Conservation (phyloP, 2,797 vertebrate genomes). For the Selene dorsalis region DNA sequence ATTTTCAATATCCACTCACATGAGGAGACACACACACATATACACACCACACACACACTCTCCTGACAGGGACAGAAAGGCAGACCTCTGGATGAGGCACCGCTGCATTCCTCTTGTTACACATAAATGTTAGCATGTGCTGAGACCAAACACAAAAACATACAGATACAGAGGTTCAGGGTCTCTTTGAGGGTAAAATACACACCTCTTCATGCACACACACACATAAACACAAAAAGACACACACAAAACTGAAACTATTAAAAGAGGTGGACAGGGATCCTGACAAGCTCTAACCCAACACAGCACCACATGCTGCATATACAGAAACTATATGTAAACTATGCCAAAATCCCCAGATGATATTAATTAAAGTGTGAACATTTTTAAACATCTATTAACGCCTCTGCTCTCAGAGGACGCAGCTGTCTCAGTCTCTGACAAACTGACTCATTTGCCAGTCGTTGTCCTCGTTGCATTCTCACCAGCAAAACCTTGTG, state of each 20-base stretch:
- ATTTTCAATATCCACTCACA: not conserved
- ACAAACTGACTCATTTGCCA: conserved; percentile 49
- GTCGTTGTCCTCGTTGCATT: conserved; percentile 44
- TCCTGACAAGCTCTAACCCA: conserved; percentile 5
- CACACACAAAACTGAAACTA: conserved; percentile 9
- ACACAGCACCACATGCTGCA: conserved; percentile 5
- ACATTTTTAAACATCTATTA: conserved; percentile 59
- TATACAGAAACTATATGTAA: conserved; percentile 21
- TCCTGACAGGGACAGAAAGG: conserved; percentile 19
- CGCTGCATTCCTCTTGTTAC: conserved; percentile 62
- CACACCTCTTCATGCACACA: not conserved
- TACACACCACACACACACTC: conserved; percentile 13
- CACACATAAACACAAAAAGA: not conserved
- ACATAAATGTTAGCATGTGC: conserved; percentile 67
- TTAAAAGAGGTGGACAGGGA: not conserved
- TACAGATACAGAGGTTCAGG: conserved; percentile 31
- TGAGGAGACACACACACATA: conserved; percentile 3
- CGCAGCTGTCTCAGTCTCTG: conserved; percentile 45
- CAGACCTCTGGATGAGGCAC: conserved; percentile 43
- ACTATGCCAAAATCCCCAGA: conserved; percentile 33
- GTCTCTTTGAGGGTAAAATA: conserved; percentile 19
- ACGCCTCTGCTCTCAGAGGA: conserved; percentile 50
- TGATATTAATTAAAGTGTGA: conserved; percentile 54
- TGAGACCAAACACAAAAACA: conserved; percentile 56
- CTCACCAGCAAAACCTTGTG: conserved; percentile 25